A percentile compares a stretch with the other conserved stretches of the same genome.
These are phyloP conservation scores for Biston betularia DNA, from an alignment of 2,888 invertebrate species.

Conservation along the genomic window DNA sequence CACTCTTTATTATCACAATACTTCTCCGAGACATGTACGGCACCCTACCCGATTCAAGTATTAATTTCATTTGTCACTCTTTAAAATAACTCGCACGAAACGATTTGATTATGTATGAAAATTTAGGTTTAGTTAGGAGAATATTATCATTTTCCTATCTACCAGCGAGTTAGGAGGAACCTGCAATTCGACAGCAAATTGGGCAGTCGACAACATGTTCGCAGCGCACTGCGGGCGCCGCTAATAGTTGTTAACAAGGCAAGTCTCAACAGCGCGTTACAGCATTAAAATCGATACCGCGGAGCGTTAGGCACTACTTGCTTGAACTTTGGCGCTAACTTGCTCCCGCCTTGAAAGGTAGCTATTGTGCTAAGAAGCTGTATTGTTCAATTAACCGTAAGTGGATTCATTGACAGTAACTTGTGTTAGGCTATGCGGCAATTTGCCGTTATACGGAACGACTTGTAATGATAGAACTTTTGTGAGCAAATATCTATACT, in stretches of 20 bases:
- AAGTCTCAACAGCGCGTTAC: conserved; percentile 25
- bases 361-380: conserved; percentile 22
- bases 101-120: no score
- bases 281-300: conserved; percentile 22
- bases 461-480: no score
- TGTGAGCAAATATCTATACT: no score
- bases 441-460: background rate
- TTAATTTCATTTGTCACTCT: no score
- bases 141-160: background rate
- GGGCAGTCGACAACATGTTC: conserved; percentile 1
- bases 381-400: conserved; percentile 14
- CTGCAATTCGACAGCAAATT: conserved; percentile 8
- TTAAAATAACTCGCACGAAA: no score
- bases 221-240: background rate
- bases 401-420: conserved; percentile 4
- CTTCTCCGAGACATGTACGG: no score
- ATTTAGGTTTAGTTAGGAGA: no score
- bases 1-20: background rate
- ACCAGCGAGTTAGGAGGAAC: background rate
- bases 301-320: conserved; percentile 20
- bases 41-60: no score
- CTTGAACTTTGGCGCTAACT: conserved; percentile 22
- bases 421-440: conserved; percentile 1
- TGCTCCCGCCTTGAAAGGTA: conserved; percentile 11
- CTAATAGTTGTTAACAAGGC: conserved; percentile 16